Base-by-base conservation (phyloP, 2,888 invertebrate species). In the Teinopalpus imperialis region DNA sequence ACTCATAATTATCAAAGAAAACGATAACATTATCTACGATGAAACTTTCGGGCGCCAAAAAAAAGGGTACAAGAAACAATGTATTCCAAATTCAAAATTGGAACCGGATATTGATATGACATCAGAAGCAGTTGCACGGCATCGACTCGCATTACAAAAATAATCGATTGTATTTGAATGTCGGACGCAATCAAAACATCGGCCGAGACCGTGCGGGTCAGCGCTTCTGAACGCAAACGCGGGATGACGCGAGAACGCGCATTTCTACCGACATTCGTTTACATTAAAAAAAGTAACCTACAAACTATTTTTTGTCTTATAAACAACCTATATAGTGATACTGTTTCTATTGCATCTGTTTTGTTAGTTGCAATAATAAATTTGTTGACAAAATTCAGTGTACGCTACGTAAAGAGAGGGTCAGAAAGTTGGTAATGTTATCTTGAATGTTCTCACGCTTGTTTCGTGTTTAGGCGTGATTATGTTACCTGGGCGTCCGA, bases 181-280 rank as follows among this genome's bases (percentile, higher is more conserved):
- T 81, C 85, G 83, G 80, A 57, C 71, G 74, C 80, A 87, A 88
- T 88, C 87, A 86, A 82, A 87, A 85, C 83, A 83, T 75, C 73
- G 56, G 53, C 51, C 44, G 42, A 70, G 59, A 54, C 60, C 62
- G 66, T 72, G 64, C 83, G 79, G 87, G 86, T 87, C 87, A 83
- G 66, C 69, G 85, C 85, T 81, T 85, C 82, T 66, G 80, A 78
- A 75, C 73, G 71, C 67, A 86, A 85, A 87, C 74, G 69, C 70
- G 73, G 66, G 69, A 73, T 72, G 86, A 86, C 86, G 74, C 66
- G 74, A 40, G 23, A 71, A 74, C 74, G 70, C 73, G 74, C 71
- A 61, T 77, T 76, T 57, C 54, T 54, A 63, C 45, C 43, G 47
- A 31, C 48, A 20, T 34, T 32, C 41, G 1, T 31, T 23, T 34